Conservation (phyloP, 53 echinoderm and acorn worm species). For the Patiria pectinifera region DNA sequence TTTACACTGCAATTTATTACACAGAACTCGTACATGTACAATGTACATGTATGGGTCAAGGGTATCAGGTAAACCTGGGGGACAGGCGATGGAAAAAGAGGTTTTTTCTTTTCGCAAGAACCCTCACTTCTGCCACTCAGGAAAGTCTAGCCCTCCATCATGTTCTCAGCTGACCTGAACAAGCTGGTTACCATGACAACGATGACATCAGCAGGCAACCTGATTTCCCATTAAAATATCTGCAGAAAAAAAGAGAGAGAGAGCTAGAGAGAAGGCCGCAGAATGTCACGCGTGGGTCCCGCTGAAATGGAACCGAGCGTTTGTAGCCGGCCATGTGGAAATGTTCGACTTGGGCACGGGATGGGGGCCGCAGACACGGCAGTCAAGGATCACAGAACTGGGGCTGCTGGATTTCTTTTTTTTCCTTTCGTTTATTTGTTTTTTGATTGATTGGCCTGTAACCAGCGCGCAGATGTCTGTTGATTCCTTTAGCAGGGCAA, state of each 20-base stretch:
- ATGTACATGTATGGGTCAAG: not conserved
- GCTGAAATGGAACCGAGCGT: conserved; percentile 18
- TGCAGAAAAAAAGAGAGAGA: not conserved
- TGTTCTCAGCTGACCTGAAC: conserved; percentile 47
- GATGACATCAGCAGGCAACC: conserved; percentile 64
- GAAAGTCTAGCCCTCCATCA: conserved; percentile 20
- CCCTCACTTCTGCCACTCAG: not conserved
- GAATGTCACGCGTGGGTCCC: conserved; percentile 14
- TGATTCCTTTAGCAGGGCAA: not conserved
- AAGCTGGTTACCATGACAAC: conserved; percentile 44
- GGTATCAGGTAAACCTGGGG: not conserved
- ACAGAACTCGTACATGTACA: not conserved
- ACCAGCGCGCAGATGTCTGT: not conserved
- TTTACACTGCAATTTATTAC: too few relatives aligned
- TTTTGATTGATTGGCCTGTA: not conserved
- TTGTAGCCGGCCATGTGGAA: conserved; percentile 33
- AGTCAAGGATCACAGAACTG: not conserved
- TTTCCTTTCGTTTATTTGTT: not conserved
- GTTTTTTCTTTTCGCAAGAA: not conserved
- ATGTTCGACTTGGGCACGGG: conserved; percentile 14
- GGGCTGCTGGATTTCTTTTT: not conserved
- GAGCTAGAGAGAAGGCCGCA: not conserved
- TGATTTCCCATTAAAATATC: conserved; percentile 60
- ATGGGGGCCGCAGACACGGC: not conserved
- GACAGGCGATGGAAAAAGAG: not conserved